These are phyloP conservation scores for Cynopterus brachyotis DNA, from an alignment of 2,113 vertebrate genomes.

Conservation along the genomic window DNA sequence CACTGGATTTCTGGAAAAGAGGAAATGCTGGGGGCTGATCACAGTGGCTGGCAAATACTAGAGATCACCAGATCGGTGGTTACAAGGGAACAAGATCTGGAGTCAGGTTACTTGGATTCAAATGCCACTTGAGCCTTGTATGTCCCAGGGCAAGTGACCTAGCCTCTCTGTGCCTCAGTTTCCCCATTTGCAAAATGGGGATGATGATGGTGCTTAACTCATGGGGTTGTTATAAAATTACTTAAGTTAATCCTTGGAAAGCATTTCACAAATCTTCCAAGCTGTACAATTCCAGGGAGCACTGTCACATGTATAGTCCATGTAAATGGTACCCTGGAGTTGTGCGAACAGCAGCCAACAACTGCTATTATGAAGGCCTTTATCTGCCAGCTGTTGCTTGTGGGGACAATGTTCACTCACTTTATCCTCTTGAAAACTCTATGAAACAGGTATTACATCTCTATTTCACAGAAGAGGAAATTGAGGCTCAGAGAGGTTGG, in stretches of 20 bases:
- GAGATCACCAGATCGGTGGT: neutral
- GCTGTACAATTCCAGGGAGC: neutral
- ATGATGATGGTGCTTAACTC: neutral
- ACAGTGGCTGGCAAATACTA: too few relatives aligned
- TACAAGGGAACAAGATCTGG: neutral
- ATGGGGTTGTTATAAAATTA: rapidly evolving
- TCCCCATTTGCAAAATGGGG: neutral
- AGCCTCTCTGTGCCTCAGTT: neutral
- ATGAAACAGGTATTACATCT: neutral
- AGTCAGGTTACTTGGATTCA: neutral
- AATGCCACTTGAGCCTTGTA: neutral
- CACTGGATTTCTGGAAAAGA: neutral
- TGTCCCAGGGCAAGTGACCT: neutral
- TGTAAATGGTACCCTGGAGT: neutral
- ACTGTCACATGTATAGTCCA: rapidly evolving
- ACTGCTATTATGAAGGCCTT: neutral
- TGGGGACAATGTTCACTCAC: neutral
- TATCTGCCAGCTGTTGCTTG: neutral
- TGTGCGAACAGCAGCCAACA: neutral
- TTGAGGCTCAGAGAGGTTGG: neutral
- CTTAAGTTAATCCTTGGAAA: neutral
- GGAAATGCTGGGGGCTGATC: neutral
- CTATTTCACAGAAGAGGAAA: neutral
- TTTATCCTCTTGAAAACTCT: neutral
- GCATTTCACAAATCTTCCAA: neutral